Percentiles rank a stretch among this genome's conserved stretches.
These are phyloP conservation scores for Rhea pennata DNA, from an alignment of 2,113 vertebrate species.

Conservation along the genomic window DNA sequence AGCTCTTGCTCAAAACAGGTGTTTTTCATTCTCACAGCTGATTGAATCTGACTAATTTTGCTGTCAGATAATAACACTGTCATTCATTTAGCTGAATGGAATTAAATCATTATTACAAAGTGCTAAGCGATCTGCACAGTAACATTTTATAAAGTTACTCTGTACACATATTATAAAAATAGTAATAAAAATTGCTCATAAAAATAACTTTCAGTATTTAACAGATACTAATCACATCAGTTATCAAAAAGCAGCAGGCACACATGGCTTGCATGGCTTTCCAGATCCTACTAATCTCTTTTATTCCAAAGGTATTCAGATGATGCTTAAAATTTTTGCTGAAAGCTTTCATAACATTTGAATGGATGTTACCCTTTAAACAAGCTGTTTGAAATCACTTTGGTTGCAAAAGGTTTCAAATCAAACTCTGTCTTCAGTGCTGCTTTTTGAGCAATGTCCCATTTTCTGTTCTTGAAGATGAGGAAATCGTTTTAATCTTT, in stretches of 20 bases:
- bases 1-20: conserved; percentile 1
- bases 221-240: neutral
- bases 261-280: neutral
- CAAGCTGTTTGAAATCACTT: neutral
- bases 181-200: neutral
- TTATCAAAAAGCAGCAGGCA: neutral
- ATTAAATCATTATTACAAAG: neutral
- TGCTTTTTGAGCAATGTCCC: neutral
- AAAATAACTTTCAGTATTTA: neutral
- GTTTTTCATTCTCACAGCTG: conserved; percentile 4
- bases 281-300: neutral
- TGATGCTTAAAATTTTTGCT: neutral
- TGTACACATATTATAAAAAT: neutral
- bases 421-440: neutral
- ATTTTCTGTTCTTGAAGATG: conserved; percentile 29
- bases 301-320: neutral
- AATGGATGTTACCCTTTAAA: neutral
- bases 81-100: neutral
- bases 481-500: neutral
- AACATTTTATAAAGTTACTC: neutral
- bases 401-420: neutral
- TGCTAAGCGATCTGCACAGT: neutral
- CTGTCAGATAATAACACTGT: neutral
- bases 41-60: neutral
- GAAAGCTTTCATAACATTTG: conserved; percentile 18